Conservation (phyloP, 2,888 invertebrate genomes). For the Brenthis ino region DNA sequence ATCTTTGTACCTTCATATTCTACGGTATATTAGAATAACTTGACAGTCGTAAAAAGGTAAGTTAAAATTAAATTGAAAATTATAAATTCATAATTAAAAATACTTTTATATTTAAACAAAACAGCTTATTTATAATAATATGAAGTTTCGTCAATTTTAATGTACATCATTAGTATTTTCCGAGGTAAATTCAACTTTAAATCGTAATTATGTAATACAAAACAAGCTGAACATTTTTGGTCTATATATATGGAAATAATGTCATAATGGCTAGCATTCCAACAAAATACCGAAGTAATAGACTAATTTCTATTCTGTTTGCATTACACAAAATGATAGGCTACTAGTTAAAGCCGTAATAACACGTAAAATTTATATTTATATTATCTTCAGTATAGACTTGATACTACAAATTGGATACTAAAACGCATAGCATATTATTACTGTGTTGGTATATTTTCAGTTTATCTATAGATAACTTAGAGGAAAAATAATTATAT, state of each 20-base stretch:
- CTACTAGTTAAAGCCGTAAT: constrained; percentile 10
- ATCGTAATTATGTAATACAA: too few relatives aligned
- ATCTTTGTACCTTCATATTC: constrained; percentile 37
- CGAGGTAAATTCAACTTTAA: too few relatives aligned
- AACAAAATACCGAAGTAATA: constrained; percentile 1
- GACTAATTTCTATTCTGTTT: constrained; percentile 15
- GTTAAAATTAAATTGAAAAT: constrained; percentile 7
- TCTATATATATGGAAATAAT: too few relatives aligned
- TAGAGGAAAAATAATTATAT: too few relatives aligned
- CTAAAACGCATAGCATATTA: constrained; percentile 15
- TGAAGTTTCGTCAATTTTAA: too few relatives aligned
- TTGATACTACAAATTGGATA: constrained; percentile 23
- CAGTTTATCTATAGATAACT: too few relatives aligned
- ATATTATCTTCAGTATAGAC: constrained; percentile 20
- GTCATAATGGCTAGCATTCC: too few relatives aligned
- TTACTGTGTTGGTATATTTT: background rate
- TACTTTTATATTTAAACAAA: background rate
- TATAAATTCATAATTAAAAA: background rate
- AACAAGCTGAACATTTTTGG: background rate
- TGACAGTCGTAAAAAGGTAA: constrained; percentile 27
- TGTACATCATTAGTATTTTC: too few relatives aligned
- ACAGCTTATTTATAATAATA: background rate
- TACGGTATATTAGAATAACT: constrained; percentile 28
- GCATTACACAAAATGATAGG: constrained; percentile 17
- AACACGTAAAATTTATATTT: constrained; percentile 2